A percentile compares a stretch with the other conserved stretches of the same genome.
Conservation (phyloP, 2,113 vertebrate species). For the Cyanoliseus patagonus region DNA sequence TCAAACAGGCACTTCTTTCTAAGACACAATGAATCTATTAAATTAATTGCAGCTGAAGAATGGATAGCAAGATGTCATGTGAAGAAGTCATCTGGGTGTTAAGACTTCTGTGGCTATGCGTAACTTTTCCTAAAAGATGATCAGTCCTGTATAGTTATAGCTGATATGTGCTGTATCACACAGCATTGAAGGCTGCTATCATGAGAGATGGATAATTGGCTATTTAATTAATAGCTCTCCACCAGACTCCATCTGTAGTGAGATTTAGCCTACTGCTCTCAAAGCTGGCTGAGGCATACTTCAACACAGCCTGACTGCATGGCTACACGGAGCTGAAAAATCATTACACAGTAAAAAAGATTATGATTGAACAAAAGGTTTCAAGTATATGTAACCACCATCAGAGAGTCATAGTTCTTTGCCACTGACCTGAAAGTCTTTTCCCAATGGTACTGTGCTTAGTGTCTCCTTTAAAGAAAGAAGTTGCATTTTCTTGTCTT, state of each 20-base stretch:
- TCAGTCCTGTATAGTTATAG: not conserved
- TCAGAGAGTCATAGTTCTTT: not conserved
- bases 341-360: not conserved
- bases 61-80: not conserved
- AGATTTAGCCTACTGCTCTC: conserved; percentile 30
- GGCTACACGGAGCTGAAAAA: not conserved
- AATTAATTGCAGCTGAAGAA: not conserved
- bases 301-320: not conserved
- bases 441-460: not conserved
- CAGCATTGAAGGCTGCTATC: not conserved
- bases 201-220: conserved; percentile 25
- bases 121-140: not conserved
- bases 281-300: not conserved
- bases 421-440: not conserved
- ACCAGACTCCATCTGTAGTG: conserved; percentile 29
- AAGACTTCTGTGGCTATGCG: not conserved
- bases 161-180: not conserved
- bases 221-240: conserved; percentile 52
- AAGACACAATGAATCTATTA: not conserved
- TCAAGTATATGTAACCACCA: not conserved
- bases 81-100: not conserved
- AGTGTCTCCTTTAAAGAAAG: not conserved
- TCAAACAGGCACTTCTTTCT: not conserved
- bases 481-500: not conserved
- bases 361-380: not conserved